Percentiles rank a stretch among this genome's conserved stretches.
phyloP scores from a whole-genome alignment of 2,113 vertebrate genomes.

The Formicarius rufipectus region DNA sequence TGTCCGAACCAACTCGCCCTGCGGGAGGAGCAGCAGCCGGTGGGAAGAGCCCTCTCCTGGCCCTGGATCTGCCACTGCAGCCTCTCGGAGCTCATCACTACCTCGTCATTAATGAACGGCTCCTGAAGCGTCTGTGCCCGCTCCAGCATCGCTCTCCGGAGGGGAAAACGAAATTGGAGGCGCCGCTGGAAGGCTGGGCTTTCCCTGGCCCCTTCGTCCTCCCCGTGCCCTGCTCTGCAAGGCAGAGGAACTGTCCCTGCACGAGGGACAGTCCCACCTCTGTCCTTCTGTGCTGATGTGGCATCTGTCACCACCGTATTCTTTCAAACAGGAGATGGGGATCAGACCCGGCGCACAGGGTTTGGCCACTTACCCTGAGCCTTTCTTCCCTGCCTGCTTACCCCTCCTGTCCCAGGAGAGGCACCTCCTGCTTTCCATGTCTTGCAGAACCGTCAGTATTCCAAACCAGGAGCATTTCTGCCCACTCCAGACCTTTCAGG shows the following conservation, averaged over 20 bases:
- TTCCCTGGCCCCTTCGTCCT: background rate
- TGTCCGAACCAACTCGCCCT: rapidly evolving
- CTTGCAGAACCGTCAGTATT: background rate
- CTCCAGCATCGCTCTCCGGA: background rate
- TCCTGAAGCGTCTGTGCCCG: background rate
- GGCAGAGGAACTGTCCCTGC: background rate
- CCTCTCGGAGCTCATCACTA: background rate
- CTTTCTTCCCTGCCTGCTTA: rapidly evolving
- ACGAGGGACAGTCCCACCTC: rapidly evolving
- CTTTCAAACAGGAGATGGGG: background rate
- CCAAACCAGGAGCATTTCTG: background rate
- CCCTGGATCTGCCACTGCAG: background rate
- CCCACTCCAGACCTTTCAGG: background rate
- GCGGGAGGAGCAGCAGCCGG: background rate
- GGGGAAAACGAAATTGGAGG: background rate
- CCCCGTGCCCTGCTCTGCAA: background rate
- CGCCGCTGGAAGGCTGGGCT: background rate
- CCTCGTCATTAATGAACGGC: background rate
- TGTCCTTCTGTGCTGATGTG: background rate
- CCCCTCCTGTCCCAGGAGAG: background rate
- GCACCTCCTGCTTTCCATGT: rapidly evolving
- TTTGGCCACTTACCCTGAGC: rapidly evolving
- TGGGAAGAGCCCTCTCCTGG: constrained; percentile 33
- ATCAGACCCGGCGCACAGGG: background rate
- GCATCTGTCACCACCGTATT: rapidly evolving